phyloP scores from a whole-genome alignment of 2,113 vertebrate genomes.

The Genyomyrus donnyi region DNA sequence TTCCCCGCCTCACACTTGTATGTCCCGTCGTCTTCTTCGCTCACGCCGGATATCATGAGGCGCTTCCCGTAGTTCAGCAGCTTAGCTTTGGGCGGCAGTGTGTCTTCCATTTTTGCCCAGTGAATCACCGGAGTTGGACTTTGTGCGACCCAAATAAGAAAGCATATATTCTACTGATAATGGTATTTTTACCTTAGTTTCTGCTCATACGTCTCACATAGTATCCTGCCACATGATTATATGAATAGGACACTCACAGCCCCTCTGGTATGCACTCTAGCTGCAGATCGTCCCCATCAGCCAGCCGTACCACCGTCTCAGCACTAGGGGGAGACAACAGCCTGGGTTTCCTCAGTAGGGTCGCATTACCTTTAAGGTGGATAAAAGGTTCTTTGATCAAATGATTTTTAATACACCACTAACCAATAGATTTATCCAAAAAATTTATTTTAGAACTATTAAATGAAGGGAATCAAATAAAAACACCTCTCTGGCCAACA shows the following conservation, averaged over 20 bases:
- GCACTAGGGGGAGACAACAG: conserved; percentile 74
- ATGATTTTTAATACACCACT: not conserved
- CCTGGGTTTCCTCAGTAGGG: conserved; percentile 72
- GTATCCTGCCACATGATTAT: not conserved
- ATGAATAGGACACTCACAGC: conserved; percentile 71
- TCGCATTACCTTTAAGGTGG: conserved; percentile 67
- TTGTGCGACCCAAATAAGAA: not conserved
- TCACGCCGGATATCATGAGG: conserved; percentile 66
- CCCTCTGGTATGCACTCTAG: conserved; percentile 92
- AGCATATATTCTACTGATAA: not conserved
- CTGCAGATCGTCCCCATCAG: conserved; percentile 75
- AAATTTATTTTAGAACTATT: not conserved
- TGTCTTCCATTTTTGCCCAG: conserved; percentile 67
- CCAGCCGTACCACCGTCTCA: conserved; percentile 56
- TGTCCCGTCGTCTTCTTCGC: conserved; percentile 65
- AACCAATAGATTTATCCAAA: not conserved
- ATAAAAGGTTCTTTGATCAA: not conserved
- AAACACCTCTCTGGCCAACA: not conserved
- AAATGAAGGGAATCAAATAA: not conserved
- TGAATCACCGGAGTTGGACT: conserved; percentile 82
- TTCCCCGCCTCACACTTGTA: conserved; percentile 84
- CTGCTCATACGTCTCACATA: not conserved
- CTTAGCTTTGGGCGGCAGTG: conserved; percentile 51
- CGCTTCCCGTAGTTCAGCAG: conserved; percentile 70
- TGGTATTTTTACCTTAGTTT: not conserved